These are phyloP conservation scores for Theristicus caerulescens DNA, from an alignment of 2,113 vertebrate genomes.

Conservation along the genomic window DNA sequence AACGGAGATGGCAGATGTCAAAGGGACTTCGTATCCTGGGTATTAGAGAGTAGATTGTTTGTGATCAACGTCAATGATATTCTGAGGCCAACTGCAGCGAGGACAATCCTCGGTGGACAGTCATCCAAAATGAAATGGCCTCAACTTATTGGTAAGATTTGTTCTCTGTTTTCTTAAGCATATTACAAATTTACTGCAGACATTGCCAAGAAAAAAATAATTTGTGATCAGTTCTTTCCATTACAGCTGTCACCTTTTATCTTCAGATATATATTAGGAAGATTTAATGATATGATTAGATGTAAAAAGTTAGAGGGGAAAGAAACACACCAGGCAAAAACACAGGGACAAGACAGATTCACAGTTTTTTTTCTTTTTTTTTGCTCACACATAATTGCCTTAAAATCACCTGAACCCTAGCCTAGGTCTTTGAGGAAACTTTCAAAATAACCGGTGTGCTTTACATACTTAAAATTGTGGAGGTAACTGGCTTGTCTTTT, in stretches of 20 bases:
- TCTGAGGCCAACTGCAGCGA: not conserved
- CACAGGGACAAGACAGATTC: not conserved
- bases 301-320: not conserved
- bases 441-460: not conserved
- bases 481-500: not conserved
- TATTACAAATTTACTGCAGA: not conserved
- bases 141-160: not conserved
- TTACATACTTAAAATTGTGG: not conserved
- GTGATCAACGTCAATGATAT: not conserved
- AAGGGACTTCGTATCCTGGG: not conserved
- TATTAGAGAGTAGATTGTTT: conserved; percentile 6
- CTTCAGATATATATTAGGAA: not conserved
- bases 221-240: not conserved
- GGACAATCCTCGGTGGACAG: not conserved
- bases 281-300: not conserved
- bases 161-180: not conserved
- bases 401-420: not conserved
- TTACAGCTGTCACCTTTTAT: not conserved
- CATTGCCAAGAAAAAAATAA: not conserved
- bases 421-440: not conserved
- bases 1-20: not conserved
- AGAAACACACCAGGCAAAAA: not conserved
- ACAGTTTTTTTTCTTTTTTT: not conserved
- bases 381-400: not conserved
- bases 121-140: not conserved